Conservation (phyloP, 2,888 invertebrate species). For the Dendrolimus pini region DNA sequence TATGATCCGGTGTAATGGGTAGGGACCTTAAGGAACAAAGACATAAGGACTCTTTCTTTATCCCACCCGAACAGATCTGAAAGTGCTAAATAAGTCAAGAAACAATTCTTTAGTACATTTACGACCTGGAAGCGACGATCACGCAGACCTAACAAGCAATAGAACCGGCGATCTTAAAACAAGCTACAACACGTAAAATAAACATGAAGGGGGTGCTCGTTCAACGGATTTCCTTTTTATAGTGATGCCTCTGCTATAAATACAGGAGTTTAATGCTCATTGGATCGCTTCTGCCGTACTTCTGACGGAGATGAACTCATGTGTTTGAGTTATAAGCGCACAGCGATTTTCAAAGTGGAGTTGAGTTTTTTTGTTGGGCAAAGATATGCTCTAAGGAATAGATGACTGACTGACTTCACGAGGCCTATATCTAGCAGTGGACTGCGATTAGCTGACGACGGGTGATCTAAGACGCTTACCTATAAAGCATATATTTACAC, state of each 20-base stretch:
- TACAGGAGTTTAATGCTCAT: constrained; percentile 12
- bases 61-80: too few species aligned
- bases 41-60: too few species aligned
- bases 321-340: not conserved
- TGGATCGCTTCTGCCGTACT: constrained; percentile 8
- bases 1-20: too few species aligned
- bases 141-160: not conserved
- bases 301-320: constrained; percentile 3
- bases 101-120: not conserved
- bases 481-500: too few species aligned
- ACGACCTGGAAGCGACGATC: not conserved
- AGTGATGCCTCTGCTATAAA: constrained; percentile 11
- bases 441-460: too few species aligned
- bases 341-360: not conserved
- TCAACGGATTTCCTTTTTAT: constrained; percentile 13
- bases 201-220: constrained; percentile 6
- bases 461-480: too few species aligned
- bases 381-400: too few species aligned
- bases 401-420: too few species aligned
- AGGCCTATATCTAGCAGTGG: too few species aligned
- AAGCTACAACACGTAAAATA: constrained; percentile 4
- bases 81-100: not conserved
- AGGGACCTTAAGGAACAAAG: too few species aligned
- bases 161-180: not conserved
- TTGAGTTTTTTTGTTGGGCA: too few species aligned